Percentiles rank a stretch among this genome's conserved stretches.
Conservation (phyloP, 2,797 vertebrate species). For the Potorous gilbertii region DNA sequence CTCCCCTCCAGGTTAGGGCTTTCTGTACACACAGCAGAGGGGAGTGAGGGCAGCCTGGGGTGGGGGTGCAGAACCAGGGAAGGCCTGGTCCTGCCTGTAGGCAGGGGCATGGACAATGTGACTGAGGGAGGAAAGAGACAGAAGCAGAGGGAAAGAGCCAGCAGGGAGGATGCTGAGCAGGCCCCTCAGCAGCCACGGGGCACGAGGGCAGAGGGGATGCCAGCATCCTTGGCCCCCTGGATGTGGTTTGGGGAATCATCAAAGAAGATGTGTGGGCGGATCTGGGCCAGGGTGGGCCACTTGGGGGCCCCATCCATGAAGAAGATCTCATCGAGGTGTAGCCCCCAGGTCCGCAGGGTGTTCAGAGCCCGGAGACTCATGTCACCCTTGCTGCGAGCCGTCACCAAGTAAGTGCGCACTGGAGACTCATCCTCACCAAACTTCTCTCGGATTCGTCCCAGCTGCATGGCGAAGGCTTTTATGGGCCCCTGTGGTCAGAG, state of each 20-base stretch:
- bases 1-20: background rate
- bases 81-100: background rate
- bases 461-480: slow-evolving; percentile 83
- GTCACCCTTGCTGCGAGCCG: slow-evolving; percentile 78
- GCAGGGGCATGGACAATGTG: background rate
- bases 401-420: slow-evolving; percentile 83
- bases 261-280: slow-evolving; percentile 86
- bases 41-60: background rate
- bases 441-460: slow-evolving; percentile 83
- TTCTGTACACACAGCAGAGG: no score
- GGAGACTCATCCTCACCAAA: slow-evolving; percentile 81
- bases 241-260: slow-evolving; percentile 79
- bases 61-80: no score
- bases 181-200: slow-evolving; percentile 57
- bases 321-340: slow-evolving; percentile 84
- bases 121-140: background rate
- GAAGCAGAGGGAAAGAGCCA: background rate
- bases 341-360: slow-evolving; percentile 82
- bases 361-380: slow-evolving; percentile 83
- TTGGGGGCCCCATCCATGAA: slow-evolving; percentile 85
- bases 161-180: background rate
- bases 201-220: slow-evolving; percentile 80
- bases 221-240: slow-evolving; percentile 72
- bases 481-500: slow-evolving; percentile 82
- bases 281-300: slow-evolving; percentile 79